Percentiles rank a stretch among this genome's conserved stretches.
phyloP scores from a whole-genome alignment of 2,797 vertebrate genomes.

The Gambusia yucatana region DNA sequence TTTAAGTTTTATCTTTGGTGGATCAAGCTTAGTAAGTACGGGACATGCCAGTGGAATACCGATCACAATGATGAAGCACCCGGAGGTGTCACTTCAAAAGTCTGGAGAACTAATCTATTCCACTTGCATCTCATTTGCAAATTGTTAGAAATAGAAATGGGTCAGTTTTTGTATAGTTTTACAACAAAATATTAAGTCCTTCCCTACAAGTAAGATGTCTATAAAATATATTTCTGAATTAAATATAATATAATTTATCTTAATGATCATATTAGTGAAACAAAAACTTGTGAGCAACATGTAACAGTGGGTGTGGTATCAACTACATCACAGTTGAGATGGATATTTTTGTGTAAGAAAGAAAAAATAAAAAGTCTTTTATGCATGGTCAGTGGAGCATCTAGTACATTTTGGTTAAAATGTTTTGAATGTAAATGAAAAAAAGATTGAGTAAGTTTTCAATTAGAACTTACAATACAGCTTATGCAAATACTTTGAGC shows the following conservation, averaged over 20 bases:
- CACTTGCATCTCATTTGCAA: background rate
- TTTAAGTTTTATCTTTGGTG: background rate
- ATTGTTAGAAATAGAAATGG: background rate
- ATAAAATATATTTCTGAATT: background rate
- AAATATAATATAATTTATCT: background rate
- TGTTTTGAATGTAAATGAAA: background rate
- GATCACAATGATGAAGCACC: background rate
- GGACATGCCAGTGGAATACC: background rate
- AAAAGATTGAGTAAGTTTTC: background rate
- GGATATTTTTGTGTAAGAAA: background rate
- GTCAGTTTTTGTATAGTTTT: background rate
- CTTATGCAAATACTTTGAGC: background rate
- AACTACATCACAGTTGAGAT: background rate
- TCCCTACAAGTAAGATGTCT: background rate
- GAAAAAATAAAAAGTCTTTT: background rate
- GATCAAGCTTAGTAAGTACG: background rate
- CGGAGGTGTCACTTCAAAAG: background rate
- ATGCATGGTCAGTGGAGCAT: background rate
- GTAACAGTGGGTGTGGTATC: background rate
- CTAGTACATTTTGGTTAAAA: background rate
- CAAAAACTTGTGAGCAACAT: background rate
- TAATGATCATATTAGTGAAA: background rate
- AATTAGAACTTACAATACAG: background rate
- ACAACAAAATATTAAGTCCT: background rate
- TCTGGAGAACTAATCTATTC: background rate